Evolutionary conservation across 2,888 invertebrate genomes (phyloP).

Genomic region (Latheticus oryzae): DNA sequence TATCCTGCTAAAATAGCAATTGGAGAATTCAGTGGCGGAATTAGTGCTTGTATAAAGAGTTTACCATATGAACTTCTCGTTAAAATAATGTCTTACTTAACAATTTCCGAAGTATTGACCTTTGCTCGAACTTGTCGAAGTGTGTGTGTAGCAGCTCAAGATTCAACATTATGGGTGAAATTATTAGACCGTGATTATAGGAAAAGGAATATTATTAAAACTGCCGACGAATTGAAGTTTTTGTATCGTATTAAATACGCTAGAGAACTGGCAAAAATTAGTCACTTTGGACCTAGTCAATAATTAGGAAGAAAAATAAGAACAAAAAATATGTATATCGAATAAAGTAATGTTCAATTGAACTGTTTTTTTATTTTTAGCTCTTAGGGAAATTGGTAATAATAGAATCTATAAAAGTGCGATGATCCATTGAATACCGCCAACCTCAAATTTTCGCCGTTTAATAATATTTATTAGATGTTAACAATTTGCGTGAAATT

Average conservation of each 20-base stretch:
- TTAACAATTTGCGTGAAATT: too few species aligned
- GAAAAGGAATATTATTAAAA: conserved; percentile 22
- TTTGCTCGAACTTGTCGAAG: conserved; percentile 51
- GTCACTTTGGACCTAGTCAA: background rate
- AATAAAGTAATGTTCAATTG: background rate
- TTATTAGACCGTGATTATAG: conserved; percentile 5
- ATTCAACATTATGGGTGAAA: conserved; percentile 13
- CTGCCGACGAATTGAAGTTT: conserved; percentile 24
- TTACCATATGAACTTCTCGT: conserved; percentile 63
- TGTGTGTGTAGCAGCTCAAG: conserved; percentile 3
- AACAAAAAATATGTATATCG: background rate
- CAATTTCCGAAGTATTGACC: conserved; percentile 44
- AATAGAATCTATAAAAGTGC: too few species aligned
- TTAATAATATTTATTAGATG: too few species aligned
- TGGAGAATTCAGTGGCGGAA: conserved; percentile 40
- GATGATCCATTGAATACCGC: too few species aligned
- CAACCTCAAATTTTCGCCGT: too few species aligned
- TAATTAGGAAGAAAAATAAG: too few species aligned
- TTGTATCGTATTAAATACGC: conserved; percentile 43
- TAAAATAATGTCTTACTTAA: conserved; percentile 55
- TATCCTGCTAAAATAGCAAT: conserved; percentile 56
- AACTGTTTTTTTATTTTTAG: too few species aligned
- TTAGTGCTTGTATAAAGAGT: conserved; percentile 57
- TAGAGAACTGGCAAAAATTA: background rate
- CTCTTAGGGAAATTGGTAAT: too few species aligned